Evolutionary conservation across 2,113 vertebrate species (phyloP), one percentile per base, ranked within the genome.

Genomic region (Eulacestoma nigropectus): DNA sequence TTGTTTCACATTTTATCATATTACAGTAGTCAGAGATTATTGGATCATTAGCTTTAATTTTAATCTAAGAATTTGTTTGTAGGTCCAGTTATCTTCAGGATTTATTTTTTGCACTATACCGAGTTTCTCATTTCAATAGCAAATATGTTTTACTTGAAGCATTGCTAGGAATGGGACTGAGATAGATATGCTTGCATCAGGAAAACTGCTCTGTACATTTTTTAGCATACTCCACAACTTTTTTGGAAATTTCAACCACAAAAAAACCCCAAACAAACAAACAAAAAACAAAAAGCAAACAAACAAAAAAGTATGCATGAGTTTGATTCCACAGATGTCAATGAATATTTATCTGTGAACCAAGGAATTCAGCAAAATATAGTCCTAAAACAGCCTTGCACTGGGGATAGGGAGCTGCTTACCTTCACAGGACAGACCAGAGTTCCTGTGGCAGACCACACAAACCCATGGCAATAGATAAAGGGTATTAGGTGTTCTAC

Each of bases 291-390:
- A n/a, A n/a, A n/a, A n/a, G n/a, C n/a, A n/a, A n/a, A n/a, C n/a
- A n/a, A n/a, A n/a, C n/a, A n/a, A 42, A 27, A 56, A 32, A 4
- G 2, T 14, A 33, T 18, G 18, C 16, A 60, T 0, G 1, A 25
- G 39, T 53, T 80, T 78, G 42, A 65, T 78, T 70, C 42, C 14
- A 49, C 1, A 53, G 9, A 69, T n/a, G 7, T 20, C 68, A 91
- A 18, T 37, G 7, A 56, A 59, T 6, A 47, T 33, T 67, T 59
- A 25, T 70, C 29, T 41, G 59, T 39, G 47, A 90, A 73, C 12
- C 16, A 49, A 64, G 16, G 12, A 49, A 69, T 65, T 70, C 30
- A 42, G 29, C 11, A 74, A 95, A 94, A 76, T n/a, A 53, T 2
- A 59, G 19, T 65, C 67, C 56, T 29, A n/a, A 65, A 2, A 49